Evolutionary conservation across 2,888 invertebrate genomes (phyloP).

Genomic region (Copidosoma aretas): DNA sequence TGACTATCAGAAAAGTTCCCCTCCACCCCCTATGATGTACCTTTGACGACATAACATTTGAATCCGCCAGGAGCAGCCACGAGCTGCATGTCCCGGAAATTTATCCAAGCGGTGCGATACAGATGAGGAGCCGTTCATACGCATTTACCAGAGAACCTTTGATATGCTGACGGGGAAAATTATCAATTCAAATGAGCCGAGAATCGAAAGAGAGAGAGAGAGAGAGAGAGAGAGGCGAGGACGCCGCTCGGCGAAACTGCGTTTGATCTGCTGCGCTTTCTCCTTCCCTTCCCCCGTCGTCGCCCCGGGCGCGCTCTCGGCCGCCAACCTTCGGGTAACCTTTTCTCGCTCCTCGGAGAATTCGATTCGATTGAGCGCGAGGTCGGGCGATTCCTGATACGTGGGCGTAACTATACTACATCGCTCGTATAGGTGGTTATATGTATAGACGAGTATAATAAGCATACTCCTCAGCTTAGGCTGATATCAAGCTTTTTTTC

Average conservation of each 20-base stretch:
- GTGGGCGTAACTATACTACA: no score
- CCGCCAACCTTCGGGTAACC: conserved; percentile 20
- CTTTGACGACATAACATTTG: neutral
- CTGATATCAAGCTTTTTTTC: no score
- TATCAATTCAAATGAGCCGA: conserved; percentile 61
- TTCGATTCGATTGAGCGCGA: no score
- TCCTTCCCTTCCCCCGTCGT: neutral
- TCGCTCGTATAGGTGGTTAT: no score
- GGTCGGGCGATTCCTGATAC: no score
- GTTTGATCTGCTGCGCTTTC: conserved; percentile 57
- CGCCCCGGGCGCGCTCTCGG: conserved; percentile 21
- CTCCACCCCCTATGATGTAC: neutral
- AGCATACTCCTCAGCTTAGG: no score
- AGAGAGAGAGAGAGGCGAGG: conserved; percentile 25
- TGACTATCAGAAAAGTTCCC: no score
- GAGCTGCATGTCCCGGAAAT: neutral
- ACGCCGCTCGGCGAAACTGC: conserved; percentile 60
- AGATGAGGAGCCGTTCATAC: neutral
- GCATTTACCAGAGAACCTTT: conserved; percentile 48
- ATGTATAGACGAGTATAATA: no score
- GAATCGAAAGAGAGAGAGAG: conserved; percentile 34
- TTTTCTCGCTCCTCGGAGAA: no score
- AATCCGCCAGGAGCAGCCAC: no score
- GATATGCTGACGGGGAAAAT: conserved; percentile 60
- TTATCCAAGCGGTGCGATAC: neutral